Base-by-base conservation (phyloP, 2,797 vertebrate species). In the Hypotaenidia philippensis region DNA sequence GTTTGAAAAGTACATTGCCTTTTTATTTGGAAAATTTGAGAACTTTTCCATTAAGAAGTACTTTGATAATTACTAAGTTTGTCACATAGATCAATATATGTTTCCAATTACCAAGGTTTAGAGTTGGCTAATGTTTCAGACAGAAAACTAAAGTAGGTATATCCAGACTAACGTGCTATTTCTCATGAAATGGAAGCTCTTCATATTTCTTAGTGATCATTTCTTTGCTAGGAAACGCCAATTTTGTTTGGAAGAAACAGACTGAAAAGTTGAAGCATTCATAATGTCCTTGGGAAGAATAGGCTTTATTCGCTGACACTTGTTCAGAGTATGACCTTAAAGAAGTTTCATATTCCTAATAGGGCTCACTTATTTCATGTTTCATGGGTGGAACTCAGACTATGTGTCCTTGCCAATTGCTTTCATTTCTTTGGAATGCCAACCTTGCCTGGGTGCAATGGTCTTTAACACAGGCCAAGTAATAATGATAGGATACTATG, bases 1-100 rank as follows among this genome's bases (percentile, higher is more conserved):
- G 2, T 75, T 90, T 23, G 69, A 44, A 66, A 79, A 63, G 41
- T 34, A 78, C 1, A n/a, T 22, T 85, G 41, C 11, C 3, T 60
- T 89, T 83, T 87, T 59, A 61, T 40, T 86, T 81, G 41, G 41
- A 76, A 91, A 91, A 88, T 61, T 45, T 75, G 47, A 83, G 53
- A 91, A 64, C 12, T 80, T 21, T 64, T 87, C 9, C 83, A 47
- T 80, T 68, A 74, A 70, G 78, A 80, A 61, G 56, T 70, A 64
- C 38, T 87, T 85, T 38, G 50, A 45, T 64, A 75, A 93, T 83
- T 86, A 23, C 32, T 34, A 68, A 19, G 13, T 59, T 92, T 74
- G 49, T 90, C 16, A 4, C 25, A 69, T 32, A 49, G 40, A 78
- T 76, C 68, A 81, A 52, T 50, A 79, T 74, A 29, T 78, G 21